A percentile compares a stretch with the other conserved stretches of the same genome.
Evolutionary conservation across 2,888 invertebrate species (phyloP).

Genomic region (Dicroscelio sp.): DNA sequence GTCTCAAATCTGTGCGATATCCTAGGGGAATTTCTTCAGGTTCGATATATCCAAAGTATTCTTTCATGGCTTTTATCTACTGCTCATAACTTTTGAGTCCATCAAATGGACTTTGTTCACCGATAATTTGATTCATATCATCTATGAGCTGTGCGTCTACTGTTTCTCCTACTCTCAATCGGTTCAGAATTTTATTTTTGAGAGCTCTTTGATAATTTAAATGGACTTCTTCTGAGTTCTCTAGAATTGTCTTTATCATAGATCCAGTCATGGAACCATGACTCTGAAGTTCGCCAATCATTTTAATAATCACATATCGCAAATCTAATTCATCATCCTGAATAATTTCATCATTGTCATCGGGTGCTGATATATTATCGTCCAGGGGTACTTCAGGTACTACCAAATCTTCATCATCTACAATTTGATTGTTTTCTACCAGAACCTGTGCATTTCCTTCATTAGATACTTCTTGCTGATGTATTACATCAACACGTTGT

Average conservation of each 20-base stretch:
- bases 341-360: neutral
- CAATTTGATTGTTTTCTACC: conserved; percentile 14
- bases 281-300: conserved; percentile 41
- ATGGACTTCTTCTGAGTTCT: conserved; percentile 11
- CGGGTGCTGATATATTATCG: no score
- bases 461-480: conserved; percentile 7
- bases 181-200: conserved; percentile 26
- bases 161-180: neutral
- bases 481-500: neutral
- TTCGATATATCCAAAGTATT: conserved; percentile 61
- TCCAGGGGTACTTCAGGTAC: no score
- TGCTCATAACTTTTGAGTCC: conserved; percentile 56
- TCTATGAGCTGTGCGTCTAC: conserved; percentile 10
- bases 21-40: conserved; percentile 66
- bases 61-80: conserved; percentile 68
- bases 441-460: neutral
- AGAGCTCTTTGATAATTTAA: neutral
- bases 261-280: conserved; percentile 48
- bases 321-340: conserved; percentile 19
- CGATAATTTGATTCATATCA: neutral
- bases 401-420: no score
- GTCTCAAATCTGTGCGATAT: conserved; percentile 56
- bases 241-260: conserved; percentile 23
- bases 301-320: conserved; percentile 29
- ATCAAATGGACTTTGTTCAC: conserved; percentile 63